These are phyloP conservation scores for Drosophila nigrodunni DNA, from an alignment of 1,140 invertebrate genomes.

Conservation along the genomic window DNA sequence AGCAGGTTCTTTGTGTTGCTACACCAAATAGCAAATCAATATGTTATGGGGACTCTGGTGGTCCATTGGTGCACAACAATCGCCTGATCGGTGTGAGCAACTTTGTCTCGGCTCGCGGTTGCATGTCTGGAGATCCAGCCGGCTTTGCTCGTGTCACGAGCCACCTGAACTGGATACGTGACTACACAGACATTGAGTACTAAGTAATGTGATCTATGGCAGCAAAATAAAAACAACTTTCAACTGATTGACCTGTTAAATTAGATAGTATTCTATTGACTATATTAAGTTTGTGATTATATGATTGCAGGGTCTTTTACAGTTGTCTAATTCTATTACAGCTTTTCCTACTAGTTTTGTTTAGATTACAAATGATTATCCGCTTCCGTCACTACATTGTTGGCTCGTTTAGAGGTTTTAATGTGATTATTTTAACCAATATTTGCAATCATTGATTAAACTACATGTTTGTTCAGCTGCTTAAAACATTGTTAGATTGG, in stretches of 20 bases:
- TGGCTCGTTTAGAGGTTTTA: no score
- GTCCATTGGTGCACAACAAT: slow-evolving; percentile 43
- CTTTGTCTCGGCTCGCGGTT: slow-evolving; percentile 47
- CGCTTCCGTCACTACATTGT: no score
- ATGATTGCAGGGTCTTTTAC: no score
- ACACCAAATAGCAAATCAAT: slow-evolving; percentile 48
- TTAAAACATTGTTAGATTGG: no score
- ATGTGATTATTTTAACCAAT: no score
- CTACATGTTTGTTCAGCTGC: no score
- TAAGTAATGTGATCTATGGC: slow-evolving; percentile 10
- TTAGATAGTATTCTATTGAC: no score
- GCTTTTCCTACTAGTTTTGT: no score
- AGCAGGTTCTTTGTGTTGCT: slow-evolving; percentile 48
- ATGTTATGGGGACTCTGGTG: slow-evolving; percentile 59
- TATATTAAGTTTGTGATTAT: no score
- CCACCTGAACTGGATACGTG: slow-evolving; percentile 51
- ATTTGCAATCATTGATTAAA: no score
- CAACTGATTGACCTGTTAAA: neutral
- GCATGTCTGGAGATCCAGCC: slow-evolving; percentile 55
- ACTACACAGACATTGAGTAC: slow-evolving; percentile 46
- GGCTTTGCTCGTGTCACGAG: slow-evolving; percentile 55
- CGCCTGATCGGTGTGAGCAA: slow-evolving; percentile 51
- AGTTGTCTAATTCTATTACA: no score
- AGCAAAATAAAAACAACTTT: neutral
- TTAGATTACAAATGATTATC: no score